Evolutionary conservation across 2,888 invertebrate species (phyloP).

Genomic region (Scaptomyza caliginosa): DNA sequence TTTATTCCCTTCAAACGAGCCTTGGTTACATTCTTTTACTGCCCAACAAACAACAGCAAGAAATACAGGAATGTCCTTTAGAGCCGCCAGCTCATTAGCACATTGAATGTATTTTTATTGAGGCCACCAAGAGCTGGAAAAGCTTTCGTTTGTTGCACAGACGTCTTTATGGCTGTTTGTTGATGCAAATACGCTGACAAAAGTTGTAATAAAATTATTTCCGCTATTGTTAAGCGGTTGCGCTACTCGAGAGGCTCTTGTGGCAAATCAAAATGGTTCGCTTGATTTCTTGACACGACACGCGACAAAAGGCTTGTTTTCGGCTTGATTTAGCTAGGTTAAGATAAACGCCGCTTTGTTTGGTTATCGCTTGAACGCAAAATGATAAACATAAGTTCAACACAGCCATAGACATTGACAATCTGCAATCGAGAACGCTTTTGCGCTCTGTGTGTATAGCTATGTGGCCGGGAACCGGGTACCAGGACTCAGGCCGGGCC

Average conservation of each 20-base stretch:
- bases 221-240: constrained; percentile 63
- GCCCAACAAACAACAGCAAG: not conserved
- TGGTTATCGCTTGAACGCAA: constrained; percentile 48
- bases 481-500: constrained; percentile 35
- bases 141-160: constrained; percentile 41
- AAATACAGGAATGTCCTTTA: constrained; percentile 21
- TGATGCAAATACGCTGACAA: constrained; percentile 65
- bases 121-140: constrained; percentile 45
- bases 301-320: constrained; percentile 53
- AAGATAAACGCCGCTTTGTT: constrained; percentile 71
- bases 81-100: constrained; percentile 53
- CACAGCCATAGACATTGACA: constrained; percentile 50
- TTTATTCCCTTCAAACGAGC: not conserved
- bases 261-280: constrained; percentile 49
- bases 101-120: constrained; percentile 50
- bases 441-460: constrained; percentile 54
- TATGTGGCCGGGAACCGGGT: too few species aligned
- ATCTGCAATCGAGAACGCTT: constrained; percentile 14
- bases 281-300: constrained; percentile 52
- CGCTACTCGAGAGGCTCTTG: constrained; percentile 32
- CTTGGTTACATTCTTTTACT: not conserved
- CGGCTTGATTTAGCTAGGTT: constrained; percentile 63
- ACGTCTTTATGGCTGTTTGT: constrained; percentile 68
- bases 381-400: constrained; percentile 58
- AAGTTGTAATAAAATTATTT: constrained; percentile 71